A percentile compares a stretch with the other conserved stretches of the same genome.
Evolutionary conservation across 2,888 invertebrate genomes (phyloP).

Genomic region (Ommatoiulus sabulosus): DNA sequence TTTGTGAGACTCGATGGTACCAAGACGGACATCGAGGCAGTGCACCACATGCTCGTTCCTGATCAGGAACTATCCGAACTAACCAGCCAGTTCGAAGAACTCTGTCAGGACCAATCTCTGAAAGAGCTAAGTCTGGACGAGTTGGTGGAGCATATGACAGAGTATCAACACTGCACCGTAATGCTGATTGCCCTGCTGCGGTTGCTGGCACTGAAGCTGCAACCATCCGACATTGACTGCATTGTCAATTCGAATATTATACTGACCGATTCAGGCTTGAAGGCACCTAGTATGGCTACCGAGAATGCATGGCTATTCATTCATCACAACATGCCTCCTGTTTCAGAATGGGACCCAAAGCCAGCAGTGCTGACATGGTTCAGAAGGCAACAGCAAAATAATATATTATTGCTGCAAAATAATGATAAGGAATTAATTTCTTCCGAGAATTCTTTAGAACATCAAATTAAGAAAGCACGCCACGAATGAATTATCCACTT

Average conservation of each 20-base stretch:
- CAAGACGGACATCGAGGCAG: constrained; percentile 10
- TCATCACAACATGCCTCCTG: constrained; percentile 8
- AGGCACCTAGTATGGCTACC: background rate
- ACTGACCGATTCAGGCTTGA: background rate
- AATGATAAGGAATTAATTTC: background rate
- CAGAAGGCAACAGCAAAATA: constrained; percentile 12
- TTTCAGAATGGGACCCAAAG: constrained; percentile 20
- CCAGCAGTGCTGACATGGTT: background rate
- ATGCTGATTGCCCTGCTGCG: background rate
- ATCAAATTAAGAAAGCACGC: background rate
- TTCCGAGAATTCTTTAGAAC: background rate
- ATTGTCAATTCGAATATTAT: background rate
- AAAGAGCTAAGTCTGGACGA: background rate
- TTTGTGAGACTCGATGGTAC: background rate
- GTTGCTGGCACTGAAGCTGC: background rate
- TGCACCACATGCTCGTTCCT: background rate
- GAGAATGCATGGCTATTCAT: constrained; percentile 25
- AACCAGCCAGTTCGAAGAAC: background rate
- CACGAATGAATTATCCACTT: background rate
- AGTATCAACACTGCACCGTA: background rate
- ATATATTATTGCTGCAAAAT: background rate
- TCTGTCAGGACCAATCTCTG: background rate
- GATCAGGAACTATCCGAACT: background rate
- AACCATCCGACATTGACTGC: background rate
- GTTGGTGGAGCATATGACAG: background rate